Conservation (phyloP, 2,888 invertebrate genomes). For the Eristalinus aeneus region DNA sequence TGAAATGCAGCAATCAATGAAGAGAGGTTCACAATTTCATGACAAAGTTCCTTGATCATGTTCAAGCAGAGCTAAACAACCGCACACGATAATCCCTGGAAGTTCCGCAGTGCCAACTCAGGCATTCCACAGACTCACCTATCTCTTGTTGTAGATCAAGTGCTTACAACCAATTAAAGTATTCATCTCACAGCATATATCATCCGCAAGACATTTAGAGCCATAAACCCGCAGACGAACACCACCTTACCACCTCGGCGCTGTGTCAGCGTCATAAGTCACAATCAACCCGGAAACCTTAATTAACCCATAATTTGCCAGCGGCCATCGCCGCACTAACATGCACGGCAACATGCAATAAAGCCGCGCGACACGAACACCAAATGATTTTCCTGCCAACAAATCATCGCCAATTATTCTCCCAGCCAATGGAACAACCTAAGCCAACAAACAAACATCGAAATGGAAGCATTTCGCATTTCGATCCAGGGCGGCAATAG, state of each 20-base stretch:
- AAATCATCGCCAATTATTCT: conserved; percentile 64
- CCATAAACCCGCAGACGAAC: not conserved
- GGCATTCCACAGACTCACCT: not conserved
- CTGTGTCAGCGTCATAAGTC: conserved; percentile 54
- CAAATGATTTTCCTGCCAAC: conserved; percentile 41
- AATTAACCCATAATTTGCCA: conserved; percentile 65
- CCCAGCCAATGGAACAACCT: conserved; percentile 38
- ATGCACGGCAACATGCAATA: conserved; percentile 61
- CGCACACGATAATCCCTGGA: not conserved
- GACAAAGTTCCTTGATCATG: not conserved
- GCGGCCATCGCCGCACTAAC: conserved; percentile 45
- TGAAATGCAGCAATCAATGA: not conserved
- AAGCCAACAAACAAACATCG: conserved; percentile 34
- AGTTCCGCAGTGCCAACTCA: not conserved
- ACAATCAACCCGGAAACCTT: conserved; percentile 66
- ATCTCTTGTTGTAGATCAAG: conserved; percentile 19
- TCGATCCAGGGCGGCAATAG: not conserved
- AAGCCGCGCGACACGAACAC: conserved; percentile 57
- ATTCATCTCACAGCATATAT: not conserved
- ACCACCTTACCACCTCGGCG: not conserved
- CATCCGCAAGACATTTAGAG: not conserved
- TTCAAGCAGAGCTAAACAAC: not conserved
- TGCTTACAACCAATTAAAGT: conserved; percentile 41
- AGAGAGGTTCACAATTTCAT: not conserved
- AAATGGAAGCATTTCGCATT: conserved; percentile 22